Base-by-base conservation (phyloP, 2,888 invertebrate species). In the Diadromus collaris region DNA sequence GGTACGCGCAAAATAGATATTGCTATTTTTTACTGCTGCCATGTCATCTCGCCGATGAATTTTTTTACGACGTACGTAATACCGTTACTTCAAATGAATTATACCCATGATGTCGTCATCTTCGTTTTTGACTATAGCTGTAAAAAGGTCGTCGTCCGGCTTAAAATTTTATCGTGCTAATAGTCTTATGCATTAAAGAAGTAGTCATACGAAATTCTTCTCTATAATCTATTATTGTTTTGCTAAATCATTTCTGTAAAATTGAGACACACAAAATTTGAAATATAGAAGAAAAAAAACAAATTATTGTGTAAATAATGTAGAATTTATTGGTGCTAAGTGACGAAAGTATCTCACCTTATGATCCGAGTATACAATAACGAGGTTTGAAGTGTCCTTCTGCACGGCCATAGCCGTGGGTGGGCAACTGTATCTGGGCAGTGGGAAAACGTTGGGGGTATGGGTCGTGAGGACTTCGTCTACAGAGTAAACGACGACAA, bases 351-450 rank as follows among this genome's bases (percentile, higher is more conserved):
- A 13, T 44, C 69, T 69, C 24, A 96, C 96, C 93, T 94, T 95
- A 85, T 95, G 95, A 92, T 98, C 95, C 0, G 96, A 93, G 91
- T 97, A 97, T 2, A 94, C 94, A 10, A 96, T 92, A 41, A 96
- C 93, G 7, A 97, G 89, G 56, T 92, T 92, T 6, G 93, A 92
- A 2, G 91, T 91, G 9, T 89, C 89, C 21, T 93, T 92, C 86
- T 95, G 94, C 56, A 97, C 92, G 0, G 94, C 93, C 82, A 97
- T 85, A 0, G 97, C 95, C 0, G 96, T 95, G 0, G 95, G 95
- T 46, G 95, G 92, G 79, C 93, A 94, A 13, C 91, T 91, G 87
- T 96, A 95, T 38, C 92, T 94, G 0, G 97, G 97, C 82, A 97
- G 90, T 67, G 93, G 93, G 77, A 94, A 93, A 34, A 83, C 81